A percentile compares a stretch with the other conserved stretches of the same genome.
phyloP scores from a whole-genome alignment of 92 coral and sea anemone genomes.

The Parazoanthus atlanticus region DNA sequence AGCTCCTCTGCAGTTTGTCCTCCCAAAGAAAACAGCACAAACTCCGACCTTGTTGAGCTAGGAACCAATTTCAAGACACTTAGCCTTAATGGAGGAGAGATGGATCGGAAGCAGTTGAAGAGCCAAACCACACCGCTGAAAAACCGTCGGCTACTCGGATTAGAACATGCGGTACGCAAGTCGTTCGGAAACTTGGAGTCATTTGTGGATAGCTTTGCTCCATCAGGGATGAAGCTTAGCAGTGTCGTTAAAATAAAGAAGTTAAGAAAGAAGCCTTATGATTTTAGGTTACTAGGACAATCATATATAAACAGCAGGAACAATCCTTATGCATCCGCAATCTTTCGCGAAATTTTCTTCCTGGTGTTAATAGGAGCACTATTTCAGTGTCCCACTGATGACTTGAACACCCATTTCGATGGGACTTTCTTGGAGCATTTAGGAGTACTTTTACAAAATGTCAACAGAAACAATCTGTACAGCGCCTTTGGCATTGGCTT shows the following conservation, averaged over 20 bases:
- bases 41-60: not conserved
- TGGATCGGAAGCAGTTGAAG: conserved; percentile 34
- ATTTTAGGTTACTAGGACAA: conserved; percentile 67
- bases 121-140: not conserved
- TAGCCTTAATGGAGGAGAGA: conserved; percentile 13
- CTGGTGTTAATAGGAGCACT: conserved; percentile 73
- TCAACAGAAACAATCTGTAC: conserved; percentile 65
- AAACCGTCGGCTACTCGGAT: conserved; percentile 11
- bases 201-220: conserved; percentile 59
- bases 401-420: conserved; percentile 77
- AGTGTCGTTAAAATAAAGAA: conserved; percentile 34
- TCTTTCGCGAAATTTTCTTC: conserved; percentile 72
- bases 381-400: conserved; percentile 83
- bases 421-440: conserved; percentile 86
- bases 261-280: conserved; percentile 57
- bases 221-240: conserved; percentile 62
- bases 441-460: conserved; percentile 79
- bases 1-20: conserved; percentile 49
- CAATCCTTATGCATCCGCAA: conserved; percentile 69
- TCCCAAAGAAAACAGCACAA: conserved; percentile 24
- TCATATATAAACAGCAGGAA: conserved; percentile 65
- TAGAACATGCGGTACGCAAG: not conserved
- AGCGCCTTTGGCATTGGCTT: conserved; percentile 81
- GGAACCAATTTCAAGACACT: not conserved
- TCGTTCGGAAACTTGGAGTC: conserved; percentile 43